A percentile compares a stretch with the other conserved stretches of the same genome.
Conservation (phyloP, 2,113 vertebrate genomes). For the Girardinichthys multiradiatus region DNA sequence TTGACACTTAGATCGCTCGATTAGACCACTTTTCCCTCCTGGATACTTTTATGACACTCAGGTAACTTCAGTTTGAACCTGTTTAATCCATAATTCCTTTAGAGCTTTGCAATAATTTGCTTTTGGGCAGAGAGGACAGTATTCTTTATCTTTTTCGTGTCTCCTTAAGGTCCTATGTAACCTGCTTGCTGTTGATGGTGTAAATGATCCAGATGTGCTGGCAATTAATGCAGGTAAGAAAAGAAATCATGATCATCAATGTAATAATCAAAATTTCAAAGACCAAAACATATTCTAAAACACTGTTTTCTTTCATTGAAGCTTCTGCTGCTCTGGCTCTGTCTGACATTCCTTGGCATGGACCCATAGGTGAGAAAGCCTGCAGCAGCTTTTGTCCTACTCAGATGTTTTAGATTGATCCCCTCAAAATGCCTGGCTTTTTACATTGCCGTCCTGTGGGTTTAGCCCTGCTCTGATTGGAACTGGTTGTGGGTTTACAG, state of each 20-base stretch:
- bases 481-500: constrained; percentile 69
- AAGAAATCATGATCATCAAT: neutral
- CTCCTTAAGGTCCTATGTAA: constrained; percentile 90
- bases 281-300: neutral
- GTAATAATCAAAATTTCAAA: neutral
- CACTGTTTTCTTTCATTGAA: constrained; percentile 60
- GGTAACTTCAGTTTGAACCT: constrained; percentile 76
- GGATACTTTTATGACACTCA: constrained; percentile 99
- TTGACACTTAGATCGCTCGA: constrained; percentile 86
- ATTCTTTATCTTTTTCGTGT: neutral
- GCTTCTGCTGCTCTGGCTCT: constrained; percentile 93
- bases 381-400: neutral
- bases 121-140: neutral
- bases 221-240: constrained; percentile 96
- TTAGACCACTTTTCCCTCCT: constrained; percentile 92
- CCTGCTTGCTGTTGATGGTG: constrained; percentile 93
- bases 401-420: neutral
- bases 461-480: neutral
- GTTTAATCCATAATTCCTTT: neutral
- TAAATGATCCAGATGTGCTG: constrained; percentile 93
- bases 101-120: neutral
- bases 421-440: neutral
- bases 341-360: constrained; percentile 98
- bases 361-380: constrained; percentile 88
- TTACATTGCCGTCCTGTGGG: neutral